Evolutionary conservation across 1,140 invertebrate genomes (phyloP).

Genomic region (Bombus ignitus): DNA sequence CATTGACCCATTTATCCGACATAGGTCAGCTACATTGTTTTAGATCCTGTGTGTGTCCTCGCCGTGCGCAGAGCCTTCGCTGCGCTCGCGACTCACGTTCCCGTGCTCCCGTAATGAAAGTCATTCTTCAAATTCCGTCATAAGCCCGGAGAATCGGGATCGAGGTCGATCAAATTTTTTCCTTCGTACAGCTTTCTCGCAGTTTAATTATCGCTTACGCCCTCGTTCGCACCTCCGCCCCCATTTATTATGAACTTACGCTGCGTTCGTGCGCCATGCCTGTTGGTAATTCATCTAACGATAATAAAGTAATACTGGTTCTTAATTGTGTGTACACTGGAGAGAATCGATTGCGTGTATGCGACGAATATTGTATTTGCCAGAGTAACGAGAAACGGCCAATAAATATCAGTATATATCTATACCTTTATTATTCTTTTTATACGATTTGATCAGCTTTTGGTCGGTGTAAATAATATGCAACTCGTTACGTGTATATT

Average conservation of each 20-base stretch:
- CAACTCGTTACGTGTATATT: too few relatives aligned
- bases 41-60: constrained; percentile 30
- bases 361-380: too few relatives aligned
- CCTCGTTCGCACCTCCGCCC: too few relatives aligned
- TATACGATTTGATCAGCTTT: too few relatives aligned
- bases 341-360: too few relatives aligned
- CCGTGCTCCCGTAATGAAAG: not conserved
- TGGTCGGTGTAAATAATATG: too few relatives aligned
- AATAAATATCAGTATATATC: too few relatives aligned
- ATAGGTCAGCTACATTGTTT: constrained; percentile 58
- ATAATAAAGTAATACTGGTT: not conserved
- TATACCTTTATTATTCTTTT: too few relatives aligned
- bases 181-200: not conserved
- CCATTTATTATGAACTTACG: not conserved
- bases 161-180: not conserved
- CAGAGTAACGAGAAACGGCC: too few relatives aligned
- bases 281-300: not conserved
- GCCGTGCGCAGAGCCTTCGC: not conserved
- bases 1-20: constrained; percentile 66
- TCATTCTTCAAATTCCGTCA: constrained; percentile 18
- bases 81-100: constrained; percentile 1
- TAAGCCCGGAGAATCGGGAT: not conserved
- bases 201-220: not conserved
- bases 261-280: not conserved
- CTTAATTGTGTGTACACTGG: too few relatives aligned